phyloP scores from a whole-genome alignment of 2,888 invertebrate genomes.

The Eremobia ochroleuca region DNA sequence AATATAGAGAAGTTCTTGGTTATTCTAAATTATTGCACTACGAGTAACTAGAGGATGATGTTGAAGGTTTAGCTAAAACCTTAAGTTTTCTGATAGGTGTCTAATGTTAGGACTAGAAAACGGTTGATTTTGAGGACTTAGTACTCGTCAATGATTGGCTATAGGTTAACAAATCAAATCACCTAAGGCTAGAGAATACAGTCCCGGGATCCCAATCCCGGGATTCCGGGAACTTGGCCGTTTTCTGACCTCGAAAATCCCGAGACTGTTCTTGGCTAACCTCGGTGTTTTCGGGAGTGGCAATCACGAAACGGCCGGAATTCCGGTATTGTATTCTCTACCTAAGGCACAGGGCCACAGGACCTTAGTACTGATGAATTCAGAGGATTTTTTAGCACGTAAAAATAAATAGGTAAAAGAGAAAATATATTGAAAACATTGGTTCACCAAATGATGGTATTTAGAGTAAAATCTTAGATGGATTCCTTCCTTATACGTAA shows the following conservation, averaged over 20 bases:
- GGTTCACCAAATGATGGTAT: background rate
- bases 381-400: background rate
- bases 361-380: background rate
- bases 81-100: background rate
- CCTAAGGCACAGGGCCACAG: background rate
- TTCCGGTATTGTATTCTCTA: too few species aligned
- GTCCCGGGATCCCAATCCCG: too few species aligned
- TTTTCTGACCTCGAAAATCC: too few species aligned
- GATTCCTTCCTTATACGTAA: too few species aligned
- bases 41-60: background rate
- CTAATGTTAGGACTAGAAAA: background rate
- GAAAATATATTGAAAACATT: background rate
- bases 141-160: background rate
- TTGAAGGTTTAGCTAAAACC: background rate
- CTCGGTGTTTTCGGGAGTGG: too few species aligned
- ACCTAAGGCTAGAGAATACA: too few species aligned
- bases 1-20: slow-evolving; percentile 60
- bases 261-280: too few species aligned
- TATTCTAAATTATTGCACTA: too few species aligned
- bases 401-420: background rate
- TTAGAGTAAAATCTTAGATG: background rate
- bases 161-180: background rate
- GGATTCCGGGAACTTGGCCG: too few species aligned
- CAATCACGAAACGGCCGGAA: too few species aligned
- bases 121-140: background rate